Evolutionary conservation across 2,888 invertebrate species (phyloP).

Genomic region (Lamellibrachia satsuma): DNA sequence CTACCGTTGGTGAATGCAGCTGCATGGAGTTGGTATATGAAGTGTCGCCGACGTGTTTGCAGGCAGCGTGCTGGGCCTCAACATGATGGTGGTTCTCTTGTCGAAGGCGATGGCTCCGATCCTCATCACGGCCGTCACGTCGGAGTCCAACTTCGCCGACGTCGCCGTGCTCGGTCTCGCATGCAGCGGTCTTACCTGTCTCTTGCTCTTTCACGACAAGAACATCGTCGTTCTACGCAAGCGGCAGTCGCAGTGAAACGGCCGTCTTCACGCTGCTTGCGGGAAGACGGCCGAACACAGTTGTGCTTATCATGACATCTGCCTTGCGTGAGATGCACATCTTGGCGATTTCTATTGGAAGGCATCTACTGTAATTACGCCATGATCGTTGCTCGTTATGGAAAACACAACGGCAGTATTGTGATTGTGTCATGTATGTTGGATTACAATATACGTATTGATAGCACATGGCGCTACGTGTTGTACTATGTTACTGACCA

Average conservation of each 20-base stretch:
- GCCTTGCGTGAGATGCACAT: not conserved
- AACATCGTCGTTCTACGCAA: not conserved
- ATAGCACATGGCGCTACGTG: no score
- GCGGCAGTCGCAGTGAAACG: not conserved
- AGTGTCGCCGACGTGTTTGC: not conserved
- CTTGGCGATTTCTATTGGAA: not conserved
- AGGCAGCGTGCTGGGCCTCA: not conserved
- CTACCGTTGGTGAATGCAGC: no score
- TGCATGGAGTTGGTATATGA: not conserved
- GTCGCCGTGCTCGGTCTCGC: not conserved
- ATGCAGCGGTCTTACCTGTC: not conserved
- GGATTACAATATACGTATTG: not conserved
- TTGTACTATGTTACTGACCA: not conserved
- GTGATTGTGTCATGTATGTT: not conserved
- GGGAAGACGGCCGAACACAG: not conserved
- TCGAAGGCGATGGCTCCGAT: not conserved
- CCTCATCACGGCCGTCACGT: not conserved
- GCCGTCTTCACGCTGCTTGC: not conserved
- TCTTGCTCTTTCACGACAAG: not conserved
- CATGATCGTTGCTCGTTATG: not conserved
- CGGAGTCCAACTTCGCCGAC: not conserved
- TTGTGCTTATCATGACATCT: not conserved
- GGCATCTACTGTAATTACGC: not conserved
- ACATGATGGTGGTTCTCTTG: conserved; percentile 1
- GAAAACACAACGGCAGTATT: not conserved